Base-by-base conservation (phyloP, 2,888 invertebrate genomes). In the Amphipoea oculea region DNA sequence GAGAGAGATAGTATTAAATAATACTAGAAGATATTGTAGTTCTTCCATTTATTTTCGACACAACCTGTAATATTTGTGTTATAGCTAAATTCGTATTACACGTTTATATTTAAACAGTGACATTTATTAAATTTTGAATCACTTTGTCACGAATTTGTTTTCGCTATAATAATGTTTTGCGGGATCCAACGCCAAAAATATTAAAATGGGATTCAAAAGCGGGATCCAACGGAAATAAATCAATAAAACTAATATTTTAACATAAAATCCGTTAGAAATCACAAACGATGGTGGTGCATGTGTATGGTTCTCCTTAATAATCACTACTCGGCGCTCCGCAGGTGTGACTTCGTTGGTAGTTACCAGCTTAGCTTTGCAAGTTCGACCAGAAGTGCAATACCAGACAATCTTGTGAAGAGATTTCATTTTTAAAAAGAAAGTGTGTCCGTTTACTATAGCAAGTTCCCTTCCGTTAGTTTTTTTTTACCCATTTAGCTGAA, bases 241-340 rank as follows among this genome's bases (percentile, higher is more conserved):
- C 23, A 36, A 36, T 9, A 9, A 65, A 40, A 29, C 5, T 73
- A 40, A 68, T 5, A 68, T 0, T 42, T 80, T 81, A 14, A 81
- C 20, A 48, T 71, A 80, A 11, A 51, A 14, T 42, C 76, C 76
- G 6, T 76, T 48, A 12, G n/a, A 45, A 36, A 78, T 57, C 40
- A 76, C 76, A 45, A 65, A 77, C 5, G 1, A 7, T 23, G 76
- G 63, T 42, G 68, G 68, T 20, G 45, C 9, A 40, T 79, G 80
- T 11, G n/a, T 57, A 17, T 73, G 80, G 9, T 63, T 17, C 11
- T 68, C n/a, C 2, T 57, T 62, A 5, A 54, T 14, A 29, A 14
- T 42, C 7, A 73, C 5, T 11, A 80, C 5, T 23, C 0, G 14
- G 23, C 66, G 73, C 9, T 36, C 11, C 23, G 36, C 4, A 0